Evolutionary conservation across 2,797 vertebrate genomes (phyloP).

Genomic region (Gastrophryne carolinensis): DNA sequence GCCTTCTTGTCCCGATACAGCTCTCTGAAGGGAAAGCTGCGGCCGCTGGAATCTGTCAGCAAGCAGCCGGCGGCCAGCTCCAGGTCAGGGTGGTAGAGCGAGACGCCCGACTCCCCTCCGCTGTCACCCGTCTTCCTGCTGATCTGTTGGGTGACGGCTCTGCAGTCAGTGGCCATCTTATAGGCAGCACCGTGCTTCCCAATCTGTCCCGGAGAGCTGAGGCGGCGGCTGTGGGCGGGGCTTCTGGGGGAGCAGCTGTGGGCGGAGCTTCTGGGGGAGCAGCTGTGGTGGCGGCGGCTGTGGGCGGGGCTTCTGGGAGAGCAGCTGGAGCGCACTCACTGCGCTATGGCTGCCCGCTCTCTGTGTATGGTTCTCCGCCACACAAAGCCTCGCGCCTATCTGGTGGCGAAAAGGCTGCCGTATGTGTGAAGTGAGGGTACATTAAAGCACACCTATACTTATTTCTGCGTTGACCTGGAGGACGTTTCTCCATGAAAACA

Average conservation of each 20-base stretch:
- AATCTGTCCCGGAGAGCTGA: not conserved
- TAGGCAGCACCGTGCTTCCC: not conserved
- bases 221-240: not conserved
- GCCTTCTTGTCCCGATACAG: conserved; percentile 77
- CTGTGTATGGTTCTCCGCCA: no score
- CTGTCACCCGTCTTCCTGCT: conserved; percentile 32
- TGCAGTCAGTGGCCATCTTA: conserved; percentile 2
- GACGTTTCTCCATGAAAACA: no score
- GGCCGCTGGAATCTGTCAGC: conserved; percentile 73
- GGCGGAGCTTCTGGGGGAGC: not conserved
- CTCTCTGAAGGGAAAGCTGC: conserved; percentile 66
- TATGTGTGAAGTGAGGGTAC: no score
- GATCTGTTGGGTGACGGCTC: conserved; percentile 76
- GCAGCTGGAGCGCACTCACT: no score
- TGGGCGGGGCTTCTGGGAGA: not conserved
- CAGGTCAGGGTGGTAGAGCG: conserved; percentile 53
- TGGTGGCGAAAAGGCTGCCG: no score
- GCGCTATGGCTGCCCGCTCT: no score
- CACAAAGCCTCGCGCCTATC: no score
- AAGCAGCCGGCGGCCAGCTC: conserved; percentile 67
- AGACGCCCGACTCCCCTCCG: not conserved
- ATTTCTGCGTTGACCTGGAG: no score
- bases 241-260: not conserved
- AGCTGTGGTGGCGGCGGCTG: not conserved
- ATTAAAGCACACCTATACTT: no score